Evolutionary conservation across 2,113 vertebrate species (phyloP).

Genomic region (Periophthalmodon schlosseri): DNA sequence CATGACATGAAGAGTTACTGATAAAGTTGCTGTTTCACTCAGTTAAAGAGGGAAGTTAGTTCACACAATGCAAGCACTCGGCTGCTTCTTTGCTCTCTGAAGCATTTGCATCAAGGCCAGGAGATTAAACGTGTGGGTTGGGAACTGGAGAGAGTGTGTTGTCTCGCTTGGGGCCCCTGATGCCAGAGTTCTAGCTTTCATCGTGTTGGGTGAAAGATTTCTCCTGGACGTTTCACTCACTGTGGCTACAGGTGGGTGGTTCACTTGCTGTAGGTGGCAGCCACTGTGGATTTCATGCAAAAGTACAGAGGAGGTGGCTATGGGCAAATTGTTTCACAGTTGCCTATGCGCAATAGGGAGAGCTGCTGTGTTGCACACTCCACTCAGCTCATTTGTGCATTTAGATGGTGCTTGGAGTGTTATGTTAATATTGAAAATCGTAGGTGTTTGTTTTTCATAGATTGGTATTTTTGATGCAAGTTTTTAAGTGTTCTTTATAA

Average conservation of each 20-base stretch:
- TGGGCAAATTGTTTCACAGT: slow-evolving; percentile 63
- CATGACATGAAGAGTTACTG: slow-evolving; percentile 19
- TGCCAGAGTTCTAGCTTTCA: slow-evolving; percentile 69
- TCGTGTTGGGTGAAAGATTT: slow-evolving; percentile 67
- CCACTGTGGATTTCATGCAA: slow-evolving; percentile 58
- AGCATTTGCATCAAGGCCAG: slow-evolving; percentile 75
- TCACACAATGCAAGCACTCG: slow-evolving; percentile 47
- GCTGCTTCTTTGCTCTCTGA: slow-evolving; percentile 61
- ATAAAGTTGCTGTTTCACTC: slow-evolving; percentile 67
- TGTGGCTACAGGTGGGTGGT: slow-evolving; percentile 72
- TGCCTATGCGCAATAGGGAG: slow-evolving; percentile 57
- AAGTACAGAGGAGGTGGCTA: slow-evolving; percentile 68
- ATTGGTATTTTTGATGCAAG: slow-evolving; percentile 21
- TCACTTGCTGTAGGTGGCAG: slow-evolving; percentile 67
- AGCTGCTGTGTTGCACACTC: slow-evolving; percentile 52
- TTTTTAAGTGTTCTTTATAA: slow-evolving; percentile 22
- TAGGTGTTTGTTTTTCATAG: slow-evolving; percentile 47
- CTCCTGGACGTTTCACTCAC: slow-evolving; percentile 63
- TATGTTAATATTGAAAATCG: slow-evolving; percentile 38
- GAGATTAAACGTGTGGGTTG: slow-evolving; percentile 77
- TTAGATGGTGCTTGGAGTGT: slow-evolving; percentile 46
- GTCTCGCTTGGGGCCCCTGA: slow-evolving; percentile 62
- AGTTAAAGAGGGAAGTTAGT: slow-evolving; percentile 67
- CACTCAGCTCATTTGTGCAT: slow-evolving; percentile 42
- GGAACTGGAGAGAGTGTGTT: slow-evolving; percentile 67